phyloP scores from a whole-genome alignment of 2,888 invertebrate species.

The Drosophila fungiperda region DNA sequence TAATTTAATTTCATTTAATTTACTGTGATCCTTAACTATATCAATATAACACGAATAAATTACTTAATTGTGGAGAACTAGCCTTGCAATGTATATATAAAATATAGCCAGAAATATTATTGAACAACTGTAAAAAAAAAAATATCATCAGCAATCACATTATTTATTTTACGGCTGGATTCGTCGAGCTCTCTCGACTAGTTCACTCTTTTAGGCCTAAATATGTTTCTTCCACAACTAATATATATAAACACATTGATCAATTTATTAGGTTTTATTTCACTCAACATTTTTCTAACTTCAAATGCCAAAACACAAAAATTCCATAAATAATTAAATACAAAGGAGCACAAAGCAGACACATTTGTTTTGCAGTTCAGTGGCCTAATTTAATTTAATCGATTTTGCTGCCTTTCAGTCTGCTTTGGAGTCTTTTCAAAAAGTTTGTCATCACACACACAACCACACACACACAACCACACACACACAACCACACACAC shows the following conservation, averaged over 20 bases:
- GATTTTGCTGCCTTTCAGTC: slow-evolving; percentile 2
- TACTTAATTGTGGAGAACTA: not conserved
- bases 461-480: slow-evolving; percentile 23
- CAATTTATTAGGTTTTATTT: not conserved
- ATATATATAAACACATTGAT: not conserved
- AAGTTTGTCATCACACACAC: slow-evolving; percentile 20
- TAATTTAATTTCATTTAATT: not conserved
- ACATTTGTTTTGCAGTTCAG: slow-evolving; percentile 32
- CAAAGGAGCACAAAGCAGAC: slow-evolving; percentile 2
- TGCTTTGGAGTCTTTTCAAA: not conserved
- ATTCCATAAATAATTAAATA: slow-evolving; percentile 53
- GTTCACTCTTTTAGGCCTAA: not conserved
- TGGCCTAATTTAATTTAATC: slow-evolving; percentile 32
- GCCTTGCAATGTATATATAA: not conserved
- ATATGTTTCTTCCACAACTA: not conserved
- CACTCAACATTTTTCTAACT: not conserved
- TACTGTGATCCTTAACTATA: not conserved
- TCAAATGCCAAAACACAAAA: slow-evolving; percentile 11
- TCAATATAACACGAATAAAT: not conserved
- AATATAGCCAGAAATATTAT: not conserved
- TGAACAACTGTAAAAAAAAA: not conserved
- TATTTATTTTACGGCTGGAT: not conserved
- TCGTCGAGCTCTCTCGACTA: not conserved
- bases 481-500: slow-evolving; percentile 25
- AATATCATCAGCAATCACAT: not conserved